Evolutionary conservation across 2,888 invertebrate genomes (phyloP).

Genomic region (Galerucella nymphaeae): DNA sequence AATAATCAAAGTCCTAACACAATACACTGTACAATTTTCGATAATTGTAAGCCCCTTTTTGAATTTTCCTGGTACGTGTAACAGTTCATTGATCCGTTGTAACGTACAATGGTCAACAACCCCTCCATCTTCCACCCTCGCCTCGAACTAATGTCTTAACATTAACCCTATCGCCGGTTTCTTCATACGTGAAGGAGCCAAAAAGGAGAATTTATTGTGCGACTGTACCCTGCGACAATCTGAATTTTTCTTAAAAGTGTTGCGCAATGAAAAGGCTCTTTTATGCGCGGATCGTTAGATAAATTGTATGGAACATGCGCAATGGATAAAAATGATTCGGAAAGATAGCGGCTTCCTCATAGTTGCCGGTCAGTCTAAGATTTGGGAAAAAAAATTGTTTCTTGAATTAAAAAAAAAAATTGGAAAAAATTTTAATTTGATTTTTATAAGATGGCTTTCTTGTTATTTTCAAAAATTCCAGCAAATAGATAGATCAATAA

Average conservation of each 20-base stretch:
- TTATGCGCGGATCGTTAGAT: conserved; percentile 65
- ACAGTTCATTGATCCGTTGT: conserved; percentile 15
- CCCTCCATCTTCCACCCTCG: conserved; percentile 11
- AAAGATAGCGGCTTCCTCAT: conserved; percentile 34
- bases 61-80: not conserved
- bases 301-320: conserved; percentile 61
- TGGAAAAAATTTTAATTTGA: not conserved
- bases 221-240: conserved; percentile 64
- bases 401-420: conserved; percentile 41
- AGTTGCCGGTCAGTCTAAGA: conserved; percentile 20
- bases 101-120: not conserved
- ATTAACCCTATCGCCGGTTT: conserved; percentile 16
- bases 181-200: conserved; percentile 21
- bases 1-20: not conserved
- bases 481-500: too few species aligned
- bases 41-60: not conserved
- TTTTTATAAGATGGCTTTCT: not conserved
- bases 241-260: conserved; percentile 65
- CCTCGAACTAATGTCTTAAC: conserved; percentile 25
- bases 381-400: conserved; percentile 42
- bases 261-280: conserved; percentile 63
- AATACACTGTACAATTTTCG: not conserved
- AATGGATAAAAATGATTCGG: conserved; percentile 39
- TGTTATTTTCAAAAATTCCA: not conserved
- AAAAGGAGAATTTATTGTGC: conserved; percentile 57